Conservation (phyloP, 2,797 vertebrate species). For the Phyllotis vaccarum region DNA sequence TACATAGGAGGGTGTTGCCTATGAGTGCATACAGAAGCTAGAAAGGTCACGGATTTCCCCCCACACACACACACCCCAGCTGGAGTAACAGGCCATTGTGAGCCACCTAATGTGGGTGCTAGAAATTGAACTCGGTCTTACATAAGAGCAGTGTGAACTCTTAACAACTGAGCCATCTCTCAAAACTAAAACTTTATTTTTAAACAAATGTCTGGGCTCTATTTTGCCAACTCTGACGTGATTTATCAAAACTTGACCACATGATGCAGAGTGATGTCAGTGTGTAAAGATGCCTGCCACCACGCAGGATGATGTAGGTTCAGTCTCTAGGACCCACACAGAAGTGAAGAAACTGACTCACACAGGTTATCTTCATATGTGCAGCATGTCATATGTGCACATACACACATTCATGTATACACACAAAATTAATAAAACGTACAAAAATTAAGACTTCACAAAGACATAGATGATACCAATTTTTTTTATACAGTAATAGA, state of each 20-base stretch:
- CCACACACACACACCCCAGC: no score
- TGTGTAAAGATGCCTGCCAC: neutral
- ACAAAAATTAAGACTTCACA: neutral
- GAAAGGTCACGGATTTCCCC: neutral
- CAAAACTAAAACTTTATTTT: slow-evolving; percentile 54
- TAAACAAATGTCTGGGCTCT: neutral
- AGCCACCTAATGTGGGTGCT: neutral
- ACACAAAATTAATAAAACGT: neutral
- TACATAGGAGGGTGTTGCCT: no score
- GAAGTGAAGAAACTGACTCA: neutral
- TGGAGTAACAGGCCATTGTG: neutral
- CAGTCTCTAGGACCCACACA: neutral
- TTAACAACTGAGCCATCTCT: neutral
- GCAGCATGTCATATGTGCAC: neutral
- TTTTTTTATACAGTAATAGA: neutral
- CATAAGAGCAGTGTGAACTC: neutral
- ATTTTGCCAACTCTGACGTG: neutral
- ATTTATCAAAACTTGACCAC: neutral
- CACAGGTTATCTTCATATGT: neutral
- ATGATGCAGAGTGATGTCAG: no score
- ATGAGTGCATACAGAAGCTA: neutral
- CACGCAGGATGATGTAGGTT: neutral
- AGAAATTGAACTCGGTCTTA: neutral
- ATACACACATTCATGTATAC: no score
- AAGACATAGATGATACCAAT: neutral